phyloP scores from a whole-genome alignment of 2,113 vertebrate species.

The Ursus arctos region DNA sequence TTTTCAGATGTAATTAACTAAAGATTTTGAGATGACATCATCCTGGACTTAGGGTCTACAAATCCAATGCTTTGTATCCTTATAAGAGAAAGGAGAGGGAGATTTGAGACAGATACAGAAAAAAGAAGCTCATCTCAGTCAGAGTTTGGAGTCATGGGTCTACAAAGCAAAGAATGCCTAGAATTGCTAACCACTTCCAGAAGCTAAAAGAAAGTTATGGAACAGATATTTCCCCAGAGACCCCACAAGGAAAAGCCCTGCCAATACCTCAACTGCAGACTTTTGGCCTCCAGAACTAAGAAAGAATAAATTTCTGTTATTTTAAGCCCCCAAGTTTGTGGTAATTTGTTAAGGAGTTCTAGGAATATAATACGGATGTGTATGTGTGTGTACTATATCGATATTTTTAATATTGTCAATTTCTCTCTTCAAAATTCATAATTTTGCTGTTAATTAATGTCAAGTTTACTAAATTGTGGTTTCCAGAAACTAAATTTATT shows the following conservation, averaged over 20 bases:
- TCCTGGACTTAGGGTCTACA: not conserved
- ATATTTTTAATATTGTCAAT: not conserved
- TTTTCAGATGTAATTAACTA: not conserved
- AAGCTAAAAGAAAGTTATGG: not conserved
- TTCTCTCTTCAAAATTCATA: conserved; percentile 30
- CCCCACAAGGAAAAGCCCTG: not conserved
- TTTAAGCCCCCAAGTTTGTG: not conserved
- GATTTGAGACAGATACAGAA: not conserved
- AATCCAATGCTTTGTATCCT: not conserved
- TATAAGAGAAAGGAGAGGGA: not conserved
- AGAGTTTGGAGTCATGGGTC: not conserved
- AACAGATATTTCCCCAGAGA: not conserved
- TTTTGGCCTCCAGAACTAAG: not conserved
- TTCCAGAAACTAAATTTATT: conserved; percentile 30
- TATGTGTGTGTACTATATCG: not conserved
- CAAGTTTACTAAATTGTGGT: not conserved
- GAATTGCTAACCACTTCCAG: not conserved
- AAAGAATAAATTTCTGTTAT: not conserved
- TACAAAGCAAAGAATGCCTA: not conserved
- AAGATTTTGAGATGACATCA: not conserved
- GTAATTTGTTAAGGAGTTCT: not conserved
- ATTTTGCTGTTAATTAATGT: not conserved
- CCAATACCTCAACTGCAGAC: not conserved
- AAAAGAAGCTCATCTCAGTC: not conserved
- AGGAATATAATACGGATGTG: not conserved